Evolutionary conservation across 2,888 invertebrate species (phyloP), one percentile per base, ranked within the genome.

Genomic region (Sialis lutaria): DNA sequence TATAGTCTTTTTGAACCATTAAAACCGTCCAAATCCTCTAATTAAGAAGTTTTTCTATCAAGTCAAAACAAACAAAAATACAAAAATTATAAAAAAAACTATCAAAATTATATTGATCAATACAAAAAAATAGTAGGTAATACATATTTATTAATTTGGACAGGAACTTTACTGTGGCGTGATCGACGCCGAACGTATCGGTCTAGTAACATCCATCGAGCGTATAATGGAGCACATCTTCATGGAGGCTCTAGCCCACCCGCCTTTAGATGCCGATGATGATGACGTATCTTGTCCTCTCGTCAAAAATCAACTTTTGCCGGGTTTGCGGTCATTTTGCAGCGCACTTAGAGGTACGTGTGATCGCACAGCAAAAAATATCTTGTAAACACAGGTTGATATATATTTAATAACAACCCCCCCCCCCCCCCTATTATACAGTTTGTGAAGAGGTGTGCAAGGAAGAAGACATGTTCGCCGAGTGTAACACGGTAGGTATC

Each of bases 191-290:
- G 73, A 75, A 50, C 77, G 79, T 55, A 79, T 88, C 40, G 87
- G 87, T 0, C 69, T 93, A 52, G 82, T 93, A 49, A 82, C 88
- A 2, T 84, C 88, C 1, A 81, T 93, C 52, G 90, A 92, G 61
- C 75, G 89, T 34, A 80, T 90, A 8, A 81, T 93, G 61, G 87
- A 91, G 55, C 77, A 81, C 57, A 87, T 93, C 10, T 90, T 90
- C 57, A 86, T 93, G 81, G 90, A 90, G 57, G 88, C 89, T 0
- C 67, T 89, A 42, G 86, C 87, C 1, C 83, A 84, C 62, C 86
- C 87, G 0, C 79, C 79, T 55, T 68, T 72, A 6, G 87, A 89
- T 54, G 81, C 81, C 0, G 88, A 89, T 47, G 86, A 88, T 52
- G 85, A 88, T 55, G 82, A 83, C 51, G 73, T 79, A 0, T 75